phyloP scores from a whole-genome alignment of 2,888 invertebrate species.

The Priocnemis perturbator region DNA sequence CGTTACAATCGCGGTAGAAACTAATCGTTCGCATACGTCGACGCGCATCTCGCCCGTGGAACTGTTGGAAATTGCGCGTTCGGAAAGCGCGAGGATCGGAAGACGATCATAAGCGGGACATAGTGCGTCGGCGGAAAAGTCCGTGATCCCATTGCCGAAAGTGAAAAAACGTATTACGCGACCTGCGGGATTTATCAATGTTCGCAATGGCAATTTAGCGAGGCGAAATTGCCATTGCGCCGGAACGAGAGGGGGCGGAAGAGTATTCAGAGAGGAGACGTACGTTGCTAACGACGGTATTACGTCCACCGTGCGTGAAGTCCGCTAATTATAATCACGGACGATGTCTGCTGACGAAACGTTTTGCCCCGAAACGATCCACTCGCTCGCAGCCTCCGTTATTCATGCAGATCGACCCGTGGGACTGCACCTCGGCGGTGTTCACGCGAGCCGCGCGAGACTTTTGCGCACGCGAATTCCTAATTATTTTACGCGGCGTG shows the following conservation, averaged over 20 bases:
- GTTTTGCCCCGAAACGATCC: constrained; percentile 1
- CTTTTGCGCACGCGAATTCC: too few relatives aligned
- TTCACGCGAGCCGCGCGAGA: neutral
- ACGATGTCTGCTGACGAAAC: neutral
- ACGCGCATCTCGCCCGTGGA: too few relatives aligned
- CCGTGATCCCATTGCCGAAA: neutral
- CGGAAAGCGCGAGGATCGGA: too few relatives aligned
- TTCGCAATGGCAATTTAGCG: neutral
- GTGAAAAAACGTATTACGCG: too few relatives aligned
- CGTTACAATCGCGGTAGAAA: too few relatives aligned
- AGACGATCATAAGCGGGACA: neutral
- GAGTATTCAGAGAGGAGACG: constrained; percentile 1
- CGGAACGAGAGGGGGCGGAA: neutral
- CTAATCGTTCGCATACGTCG: too few relatives aligned
- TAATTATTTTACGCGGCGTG: too few relatives aligned
- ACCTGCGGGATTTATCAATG: too few relatives aligned
- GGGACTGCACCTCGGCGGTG: neutral
- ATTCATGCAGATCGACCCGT: constrained; percentile 1
- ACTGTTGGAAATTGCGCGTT: too few relatives aligned
- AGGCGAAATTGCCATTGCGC: neutral
- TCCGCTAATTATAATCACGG: constrained; percentile 1
- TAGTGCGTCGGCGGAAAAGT: neutral
- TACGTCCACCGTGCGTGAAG: neutral
- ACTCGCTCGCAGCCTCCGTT: constrained; percentile 14
- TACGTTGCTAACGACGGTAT: neutral